Evolutionary conservation across 2,797 vertebrate genomes (phyloP), one percentile per base, ranked within the genome.

Genomic region (Centropyge bicolor): DNA sequence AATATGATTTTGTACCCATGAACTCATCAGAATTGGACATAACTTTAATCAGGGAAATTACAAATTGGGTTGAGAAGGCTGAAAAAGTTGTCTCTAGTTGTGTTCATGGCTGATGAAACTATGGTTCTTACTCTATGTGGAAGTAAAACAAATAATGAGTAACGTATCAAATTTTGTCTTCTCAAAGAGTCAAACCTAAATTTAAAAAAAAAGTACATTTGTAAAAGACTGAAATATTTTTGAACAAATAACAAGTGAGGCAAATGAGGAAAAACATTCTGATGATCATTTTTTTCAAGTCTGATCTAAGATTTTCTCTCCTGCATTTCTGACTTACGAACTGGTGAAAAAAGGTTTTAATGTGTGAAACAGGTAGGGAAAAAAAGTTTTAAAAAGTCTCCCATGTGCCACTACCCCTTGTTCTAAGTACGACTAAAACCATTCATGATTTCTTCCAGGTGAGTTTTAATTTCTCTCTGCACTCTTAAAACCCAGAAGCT

Each of bases 41-140:
- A 51, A 69, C 59, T 79, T 68, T 54, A 76, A 74, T 71, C 35
- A 54, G 38, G 20, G 11, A 71, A 70, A 62, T 73, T 22, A 49
- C 6, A 65, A 65, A 69, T 46, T 46, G 24, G 31, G 22, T 48
- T 74, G 20, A 65, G 52, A 60, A 69, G 7, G 22, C 31, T 65
- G 51, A 64, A 72, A 57, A 74, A 51, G 48, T 35, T 66, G 31
- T 66, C 35, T 55, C 2, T 5, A n/a, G n/a, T 8, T 3, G 46
- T 31, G 20, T 68, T 74, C 22, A 24, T 24, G 38, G 57, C 46
- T 55, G 17, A 41, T 51, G 27, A 24, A 35, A 27, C 8, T 8
- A 19, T 27, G 8, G 22, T 2, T 63, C 61, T 64, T 7, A 56
- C 14, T 52, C 2, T 10, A 14, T 6, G 8, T 59, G 6, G 20